Base-by-base conservation (phyloP, 2,113 vertebrate species). In the Uropsilus gracilis region DNA sequence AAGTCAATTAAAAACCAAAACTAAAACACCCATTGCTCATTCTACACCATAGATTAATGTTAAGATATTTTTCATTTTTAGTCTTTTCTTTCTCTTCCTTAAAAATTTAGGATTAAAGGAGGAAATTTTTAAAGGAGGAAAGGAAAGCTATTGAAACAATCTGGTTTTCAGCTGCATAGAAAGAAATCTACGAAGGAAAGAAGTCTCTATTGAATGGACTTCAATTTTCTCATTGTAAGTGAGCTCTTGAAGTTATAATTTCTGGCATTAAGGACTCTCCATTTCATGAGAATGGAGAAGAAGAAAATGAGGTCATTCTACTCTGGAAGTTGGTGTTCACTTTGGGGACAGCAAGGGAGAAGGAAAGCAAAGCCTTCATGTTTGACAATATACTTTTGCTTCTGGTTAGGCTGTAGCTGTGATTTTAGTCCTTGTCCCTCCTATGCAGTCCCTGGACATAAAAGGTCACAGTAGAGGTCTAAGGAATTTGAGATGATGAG, bases 1-100 rank as follows among this genome's bases (percentile, higher is more conserved):
- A 63, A 50, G 28, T 48, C 18, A 39, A 83, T 71, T 73, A 85
- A 92, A 93, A 86, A 75, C 37, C 8, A 64, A 84, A 84, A 90
- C 12, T 13, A 37, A 81, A 91, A 42, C 59, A 84, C 12, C 0
- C 1, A 24, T 63, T 92, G 87, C 44, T 96, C 42, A 50, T 87
- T 48, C 39, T 22, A 84, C 66, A 76, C 14, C 46, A 26, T 8
- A 69, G 5, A 20, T 71, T 46, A 75, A 32, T 20, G 34, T 16
- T 18, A 44, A 64, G 16, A 39, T 48, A 44, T 1, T 55, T 39
- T 84, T 80, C 39, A 39, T 26, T 50, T 81, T 78, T 85, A 30
- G 3, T n/a, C 48, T 57, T 85, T 85, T 72, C 30, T 91, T 90
- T 87, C 22, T 69, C 18, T 84, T 75, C 53, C 30, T 88, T 89